Evolutionary conservation across 1,140 invertebrate genomes (phyloP), one percentile per base, ranked within the genome.

Genomic region (Chelonus insularis): DNA sequence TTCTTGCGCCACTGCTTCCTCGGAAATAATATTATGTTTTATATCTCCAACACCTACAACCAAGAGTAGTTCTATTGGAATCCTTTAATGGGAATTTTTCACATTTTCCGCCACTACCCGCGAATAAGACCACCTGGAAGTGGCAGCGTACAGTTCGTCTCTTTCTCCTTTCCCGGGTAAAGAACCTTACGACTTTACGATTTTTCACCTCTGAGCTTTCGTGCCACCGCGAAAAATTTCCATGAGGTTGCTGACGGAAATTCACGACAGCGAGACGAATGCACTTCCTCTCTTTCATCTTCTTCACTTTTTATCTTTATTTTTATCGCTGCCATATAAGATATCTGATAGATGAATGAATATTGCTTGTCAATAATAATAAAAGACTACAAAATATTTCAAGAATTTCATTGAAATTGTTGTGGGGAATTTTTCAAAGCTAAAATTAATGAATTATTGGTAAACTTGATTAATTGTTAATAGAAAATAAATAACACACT

Each of bases 11-110:
- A 68, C 65, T 69, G 70, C 68, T 72, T 70, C 59, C 62, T 69
- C 61, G 74, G 70, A 76, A 76, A 76, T 74, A 76, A 76, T 76
- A 76, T 76, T 76, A 76, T 76, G 74, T 74, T 76, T 76, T 76
- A 74, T 76, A 72, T 72, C 66, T 67, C 65, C 66, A 66, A 68
- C 64, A 67, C 63, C 68, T 69, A 25, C 8, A 29, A 41, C 18
- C 20, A 9, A 21, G 12, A 37, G 23, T 9, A 59, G 62, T 66
- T 70, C 69, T 76, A 76, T 75, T 69, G 72, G 74, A 75, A 76
- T 76, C 67, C 72, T 67, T 76, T 76, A 76, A 76, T 76, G 73
- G 74, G 70, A 76, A 76, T 76, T 76, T 76, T 76, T 74, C 72
- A 74, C 74, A 76, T 76, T 76, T 76, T 76, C 73, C 68, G 67